Conservation (phyloP, 2,888 invertebrate genomes). For the Drosophila borealis region DNA sequence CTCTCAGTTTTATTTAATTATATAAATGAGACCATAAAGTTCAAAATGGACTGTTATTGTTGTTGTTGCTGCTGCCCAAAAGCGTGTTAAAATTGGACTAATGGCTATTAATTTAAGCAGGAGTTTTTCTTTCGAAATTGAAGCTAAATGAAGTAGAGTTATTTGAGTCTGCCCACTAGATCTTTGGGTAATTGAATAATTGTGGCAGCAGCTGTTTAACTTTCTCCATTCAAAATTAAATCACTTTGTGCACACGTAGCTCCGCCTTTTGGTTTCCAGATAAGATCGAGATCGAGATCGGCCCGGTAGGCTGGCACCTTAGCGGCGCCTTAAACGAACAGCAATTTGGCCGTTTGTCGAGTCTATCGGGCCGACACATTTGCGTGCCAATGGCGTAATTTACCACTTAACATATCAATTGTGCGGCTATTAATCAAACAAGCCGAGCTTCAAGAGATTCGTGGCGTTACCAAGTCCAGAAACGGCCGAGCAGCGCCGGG, state of each 20-base stretch:
- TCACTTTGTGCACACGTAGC: constrained; percentile 67
- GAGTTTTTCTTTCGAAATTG: constrained; percentile 27
- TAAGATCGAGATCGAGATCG: constrained; percentile 61
- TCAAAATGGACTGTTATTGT: constrained; percentile 31
- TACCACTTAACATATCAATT: constrained; percentile 81
- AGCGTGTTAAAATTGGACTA: constrained; percentile 73
- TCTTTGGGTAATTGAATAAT: constrained; percentile 66
- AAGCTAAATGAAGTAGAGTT: constrained; percentile 23
- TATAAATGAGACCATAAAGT: constrained; percentile 61
- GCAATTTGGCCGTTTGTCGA: constrained; percentile 64
- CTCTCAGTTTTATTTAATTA: constrained; percentile 54
- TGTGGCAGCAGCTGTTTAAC: constrained; percentile 48
- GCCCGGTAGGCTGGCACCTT: constrained; percentile 43
- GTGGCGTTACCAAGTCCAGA: constrained; percentile 14
- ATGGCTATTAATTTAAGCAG: constrained; percentile 63
- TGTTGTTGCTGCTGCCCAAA: constrained; percentile 26
- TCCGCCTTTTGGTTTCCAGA: constrained; percentile 46
- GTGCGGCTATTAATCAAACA: constrained; percentile 80
- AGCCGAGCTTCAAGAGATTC: constrained; percentile 42
- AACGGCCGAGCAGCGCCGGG: constrained; percentile 6
- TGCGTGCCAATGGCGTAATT: constrained; percentile 81
- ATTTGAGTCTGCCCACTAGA: not conserved
- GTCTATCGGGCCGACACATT: constrained; percentile 56
- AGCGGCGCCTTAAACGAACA: constrained; percentile 79
- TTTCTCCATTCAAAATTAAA: constrained; percentile 76